These are phyloP conservation scores for Astyanax mexicanus DNA, from an alignment of 2,797 vertebrate species.

Conservation along the genomic window DNA sequence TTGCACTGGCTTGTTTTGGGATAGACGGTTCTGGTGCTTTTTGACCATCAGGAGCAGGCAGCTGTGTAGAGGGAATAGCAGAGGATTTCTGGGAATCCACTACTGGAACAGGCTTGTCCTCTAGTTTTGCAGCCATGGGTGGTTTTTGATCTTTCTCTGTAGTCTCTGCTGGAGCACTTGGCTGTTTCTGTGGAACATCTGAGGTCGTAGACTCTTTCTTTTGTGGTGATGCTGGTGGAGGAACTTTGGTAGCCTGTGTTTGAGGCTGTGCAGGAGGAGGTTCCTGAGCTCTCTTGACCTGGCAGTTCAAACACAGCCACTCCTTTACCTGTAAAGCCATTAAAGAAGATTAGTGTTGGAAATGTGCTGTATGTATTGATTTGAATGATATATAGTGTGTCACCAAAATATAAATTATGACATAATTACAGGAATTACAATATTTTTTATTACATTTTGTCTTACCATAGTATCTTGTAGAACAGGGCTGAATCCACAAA, in stretches of 20 bases:
- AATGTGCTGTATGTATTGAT: background rate
- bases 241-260: slow-evolving; percentile 65
- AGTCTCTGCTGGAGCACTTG: slow-evolving; percentile 54
- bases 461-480: slow-evolving; percentile 53
- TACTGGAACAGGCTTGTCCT: slow-evolving; percentile 22
- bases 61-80: background rate
- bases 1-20: background rate
- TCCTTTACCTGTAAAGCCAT: slow-evolving; percentile 57
- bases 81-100: slow-evolving; percentile 11
- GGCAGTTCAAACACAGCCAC: slow-evolving; percentile 90
- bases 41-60: slow-evolving; percentile 5
- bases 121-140: background rate
- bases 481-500: slow-evolving; percentile 88
- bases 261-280: slow-evolving; percentile 59
- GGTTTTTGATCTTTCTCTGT: slow-evolving; percentile 52
- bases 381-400: too few relatives aligned
- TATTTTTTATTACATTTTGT: too few relatives aligned
- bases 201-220: slow-evolving; percentile 55
- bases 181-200: slow-evolving; percentile 62
- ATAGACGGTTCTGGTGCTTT: slow-evolving; percentile 4
- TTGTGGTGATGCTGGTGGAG: slow-evolving; percentile 16
- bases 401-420: too few relatives aligned
- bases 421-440: too few relatives aligned
- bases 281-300: slow-evolving; percentile 82
- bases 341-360: background rate